These are phyloP conservation scores for Arvicanthis niloticus DNA, from an alignment of 2,113 vertebrate genomes.

Conservation along the genomic window DNA sequence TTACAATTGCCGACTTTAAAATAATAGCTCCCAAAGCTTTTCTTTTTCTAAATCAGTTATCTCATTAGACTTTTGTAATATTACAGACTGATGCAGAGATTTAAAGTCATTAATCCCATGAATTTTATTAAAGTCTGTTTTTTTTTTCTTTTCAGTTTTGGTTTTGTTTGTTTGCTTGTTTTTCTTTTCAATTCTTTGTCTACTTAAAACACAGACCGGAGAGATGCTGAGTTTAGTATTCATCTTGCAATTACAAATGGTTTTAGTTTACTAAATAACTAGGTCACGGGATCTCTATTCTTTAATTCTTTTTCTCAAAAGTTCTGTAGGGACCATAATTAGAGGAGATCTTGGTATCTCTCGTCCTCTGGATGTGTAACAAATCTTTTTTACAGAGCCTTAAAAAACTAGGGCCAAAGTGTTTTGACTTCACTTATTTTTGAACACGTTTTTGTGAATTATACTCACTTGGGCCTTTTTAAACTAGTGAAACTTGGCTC, in stretches of 20 bases:
- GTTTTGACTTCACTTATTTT: background rate
- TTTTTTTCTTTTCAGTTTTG: too few relatives aligned
- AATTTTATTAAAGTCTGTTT: background rate
- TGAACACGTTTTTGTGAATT: background rate
- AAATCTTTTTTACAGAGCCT: background rate
- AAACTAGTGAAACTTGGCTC: background rate
- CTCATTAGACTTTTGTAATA: background rate
- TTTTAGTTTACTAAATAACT: background rate
- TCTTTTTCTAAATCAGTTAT: background rate
- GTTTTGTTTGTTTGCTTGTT: too few relatives aligned
- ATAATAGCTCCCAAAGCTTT: background rate
- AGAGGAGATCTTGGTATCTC: background rate
- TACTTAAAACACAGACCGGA: too few relatives aligned
- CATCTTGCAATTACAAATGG: background rate
- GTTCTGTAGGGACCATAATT: background rate
- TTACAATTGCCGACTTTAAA: background rate
- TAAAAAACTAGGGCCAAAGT: background rate
- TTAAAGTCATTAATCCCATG: accelerated
- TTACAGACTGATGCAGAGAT: background rate
- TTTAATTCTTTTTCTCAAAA: background rate
- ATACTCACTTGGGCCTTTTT: accelerated
- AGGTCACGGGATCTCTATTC: background rate
- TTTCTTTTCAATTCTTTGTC: accelerated
- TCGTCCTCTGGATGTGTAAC: accelerated
- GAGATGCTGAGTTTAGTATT: background rate